Conservation (phyloP, 2,113 vertebrate genomes). For the Onychostoma macrolepis region DNA sequence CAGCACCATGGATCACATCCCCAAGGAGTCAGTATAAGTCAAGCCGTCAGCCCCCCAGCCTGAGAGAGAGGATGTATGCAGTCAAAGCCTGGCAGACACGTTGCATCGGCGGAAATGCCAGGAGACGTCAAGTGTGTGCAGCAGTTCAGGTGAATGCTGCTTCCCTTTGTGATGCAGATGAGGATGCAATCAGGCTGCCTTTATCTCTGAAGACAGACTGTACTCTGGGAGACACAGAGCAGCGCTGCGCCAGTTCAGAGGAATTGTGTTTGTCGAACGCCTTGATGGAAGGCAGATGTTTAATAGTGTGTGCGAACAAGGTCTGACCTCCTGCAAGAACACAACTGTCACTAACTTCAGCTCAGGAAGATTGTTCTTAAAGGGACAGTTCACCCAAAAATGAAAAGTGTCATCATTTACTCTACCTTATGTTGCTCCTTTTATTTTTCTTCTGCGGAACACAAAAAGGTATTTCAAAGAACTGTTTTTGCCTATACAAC, state of each 20-base stretch:
- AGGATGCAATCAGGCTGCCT: constrained; percentile 73
- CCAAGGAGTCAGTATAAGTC: constrained; percentile 34
- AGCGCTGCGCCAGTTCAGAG: constrained; percentile 69
- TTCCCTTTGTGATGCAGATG: constrained; percentile 78
- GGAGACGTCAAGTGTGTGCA: constrained; percentile 65
- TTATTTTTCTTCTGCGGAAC: background rate
- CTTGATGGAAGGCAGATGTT: constrained; percentile 70
- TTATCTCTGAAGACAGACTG: constrained; percentile 71
- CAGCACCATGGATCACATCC: constrained; percentile 14
- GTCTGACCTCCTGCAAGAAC: constrained; percentile 73
- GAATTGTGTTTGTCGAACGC: constrained; percentile 67
- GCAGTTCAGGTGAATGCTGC: constrained; percentile 73
- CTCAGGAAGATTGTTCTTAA: constrained; percentile 13
- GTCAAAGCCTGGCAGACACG: constrained; percentile 61
- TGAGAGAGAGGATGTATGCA: constrained; percentile 22
- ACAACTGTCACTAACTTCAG: constrained; percentile 53
- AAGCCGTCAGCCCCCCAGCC: constrained; percentile 32
- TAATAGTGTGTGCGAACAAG: constrained; percentile 71
- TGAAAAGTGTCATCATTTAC: background rate
- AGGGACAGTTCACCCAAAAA: background rate
- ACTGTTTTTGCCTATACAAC: background rate
- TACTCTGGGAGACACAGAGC: constrained; percentile 67
- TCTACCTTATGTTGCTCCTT: background rate
- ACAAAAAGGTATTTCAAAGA: background rate
- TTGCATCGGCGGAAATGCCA: constrained; percentile 64